Conservation (phyloP, 2,888 invertebrate species). For the Baronia brevicornis region DNA sequence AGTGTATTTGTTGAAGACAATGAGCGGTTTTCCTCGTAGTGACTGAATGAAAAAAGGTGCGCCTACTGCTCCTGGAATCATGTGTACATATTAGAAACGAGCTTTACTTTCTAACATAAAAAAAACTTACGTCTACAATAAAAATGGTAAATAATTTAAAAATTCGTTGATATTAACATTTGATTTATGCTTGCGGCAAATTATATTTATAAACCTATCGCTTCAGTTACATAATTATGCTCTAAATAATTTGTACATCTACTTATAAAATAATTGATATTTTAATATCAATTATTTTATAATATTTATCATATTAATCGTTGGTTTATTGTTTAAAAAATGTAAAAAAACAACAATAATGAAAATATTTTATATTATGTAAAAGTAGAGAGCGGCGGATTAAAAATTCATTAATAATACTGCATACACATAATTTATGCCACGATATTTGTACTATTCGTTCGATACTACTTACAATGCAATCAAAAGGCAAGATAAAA, state of each 20-base stretch:
- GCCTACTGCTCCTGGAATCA: slow-evolving; percentile 20
- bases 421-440: slow-evolving; percentile 38
- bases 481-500: slow-evolving; percentile 16
- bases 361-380: too few relatives aligned
- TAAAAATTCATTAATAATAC: slow-evolving; percentile 42
- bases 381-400: slow-evolving; percentile 43
- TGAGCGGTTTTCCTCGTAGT: slow-evolving; percentile 50
- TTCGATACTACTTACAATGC: slow-evolving; percentile 5
- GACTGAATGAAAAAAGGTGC: slow-evolving; percentile 58
- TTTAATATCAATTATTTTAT: too few relatives aligned
- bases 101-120: neutral
- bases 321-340: too few relatives aligned
- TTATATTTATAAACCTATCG: too few relatives aligned
- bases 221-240: too few relatives aligned
- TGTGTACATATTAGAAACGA: neutral
- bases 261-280: too few relatives aligned
- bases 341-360: too few relatives aligned
- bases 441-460: slow-evolving; percentile 39
- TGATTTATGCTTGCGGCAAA: too few relatives aligned
- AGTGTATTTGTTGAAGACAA: slow-evolving; percentile 55
- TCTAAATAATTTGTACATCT: too few relatives aligned
- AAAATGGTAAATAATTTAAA: too few relatives aligned
- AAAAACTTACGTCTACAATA: neutral
- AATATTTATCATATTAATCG: too few relatives aligned
- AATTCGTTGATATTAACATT: too few relatives aligned